phyloP scores from a whole-genome alignment of 2,113 vertebrate species.

The Spheniscus mendiculus region DNA sequence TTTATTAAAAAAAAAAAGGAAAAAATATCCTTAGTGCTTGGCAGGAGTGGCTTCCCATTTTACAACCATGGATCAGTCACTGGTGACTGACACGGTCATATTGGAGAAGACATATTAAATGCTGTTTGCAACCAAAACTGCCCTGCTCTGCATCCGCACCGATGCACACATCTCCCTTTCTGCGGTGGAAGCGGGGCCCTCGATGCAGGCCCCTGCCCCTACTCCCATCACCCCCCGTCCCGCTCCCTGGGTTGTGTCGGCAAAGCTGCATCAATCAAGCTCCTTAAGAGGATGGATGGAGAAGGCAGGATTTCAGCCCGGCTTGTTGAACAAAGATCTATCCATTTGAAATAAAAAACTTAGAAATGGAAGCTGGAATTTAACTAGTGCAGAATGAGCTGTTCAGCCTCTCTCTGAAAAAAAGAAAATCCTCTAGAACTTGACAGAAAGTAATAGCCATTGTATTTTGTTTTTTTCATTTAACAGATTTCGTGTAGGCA shows the following conservation, averaged over 20 bases:
- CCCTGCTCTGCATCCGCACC: not conserved
- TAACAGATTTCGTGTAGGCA: constrained; percentile 40
- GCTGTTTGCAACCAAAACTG: not conserved
- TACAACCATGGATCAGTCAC: not conserved
- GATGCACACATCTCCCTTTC: not conserved
- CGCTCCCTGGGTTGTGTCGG: not conserved
- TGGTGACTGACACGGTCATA: rapidly evolving
- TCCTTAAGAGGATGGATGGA: not conserved
- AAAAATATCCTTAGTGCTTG: rapidly evolving
- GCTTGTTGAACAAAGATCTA: not conserved
- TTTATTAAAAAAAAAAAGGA: not conserved
- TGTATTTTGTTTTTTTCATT: not conserved
- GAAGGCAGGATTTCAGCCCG: not conserved
- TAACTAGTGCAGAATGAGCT: not conserved
- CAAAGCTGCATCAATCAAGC: not conserved
- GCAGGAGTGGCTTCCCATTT: not conserved
- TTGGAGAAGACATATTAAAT: not conserved
- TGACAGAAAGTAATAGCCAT: constrained; percentile 35
- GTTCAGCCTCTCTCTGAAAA: not conserved
- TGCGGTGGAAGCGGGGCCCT: not conserved
- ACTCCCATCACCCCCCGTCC: not conserved
- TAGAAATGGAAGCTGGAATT: not conserved
- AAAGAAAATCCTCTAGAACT: not conserved
- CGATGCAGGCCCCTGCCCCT: rapidly evolving
- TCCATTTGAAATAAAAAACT: not conserved